A percentile compares a stretch with the other conserved stretches of the same genome.
Conservation (phyloP, 2,113 vertebrate species). For the Cervus canadensis region DNA sequence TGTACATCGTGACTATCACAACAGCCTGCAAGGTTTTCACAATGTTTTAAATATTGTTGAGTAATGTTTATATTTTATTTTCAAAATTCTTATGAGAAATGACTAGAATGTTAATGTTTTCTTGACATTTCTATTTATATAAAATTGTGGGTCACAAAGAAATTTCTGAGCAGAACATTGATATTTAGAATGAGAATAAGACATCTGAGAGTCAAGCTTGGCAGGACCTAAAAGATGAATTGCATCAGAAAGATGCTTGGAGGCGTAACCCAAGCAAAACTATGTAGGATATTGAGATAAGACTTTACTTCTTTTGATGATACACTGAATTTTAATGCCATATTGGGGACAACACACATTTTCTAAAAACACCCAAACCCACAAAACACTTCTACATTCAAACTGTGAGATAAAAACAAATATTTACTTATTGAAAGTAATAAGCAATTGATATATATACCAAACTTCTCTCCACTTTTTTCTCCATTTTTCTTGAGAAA, state of each 20-base stretch:
- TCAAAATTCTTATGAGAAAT: neutral
- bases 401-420: neutral
- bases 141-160: neutral
- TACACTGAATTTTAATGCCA: neutral
- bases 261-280: neutral
- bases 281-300: neutral
- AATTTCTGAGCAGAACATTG: neutral
- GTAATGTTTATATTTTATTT: neutral
- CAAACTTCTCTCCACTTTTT: neutral
- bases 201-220: neutral
- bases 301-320: neutral
- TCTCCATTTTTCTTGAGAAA: neutral
- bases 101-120: neutral
- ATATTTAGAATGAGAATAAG: neutral
- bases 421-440: neutral
- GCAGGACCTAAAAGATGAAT: neutral
- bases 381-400: neutral
- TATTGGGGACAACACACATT: neutral
- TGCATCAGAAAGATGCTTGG: neutral
- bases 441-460: neutral
- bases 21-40: neutral
- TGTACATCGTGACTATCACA: neutral
- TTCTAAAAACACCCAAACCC: neutral
- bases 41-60: neutral
- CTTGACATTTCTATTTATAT: neutral